These are phyloP conservation scores for Acronicta alni DNA, from an alignment of 2,888 invertebrate genomes.

Conservation along the genomic window DNA sequence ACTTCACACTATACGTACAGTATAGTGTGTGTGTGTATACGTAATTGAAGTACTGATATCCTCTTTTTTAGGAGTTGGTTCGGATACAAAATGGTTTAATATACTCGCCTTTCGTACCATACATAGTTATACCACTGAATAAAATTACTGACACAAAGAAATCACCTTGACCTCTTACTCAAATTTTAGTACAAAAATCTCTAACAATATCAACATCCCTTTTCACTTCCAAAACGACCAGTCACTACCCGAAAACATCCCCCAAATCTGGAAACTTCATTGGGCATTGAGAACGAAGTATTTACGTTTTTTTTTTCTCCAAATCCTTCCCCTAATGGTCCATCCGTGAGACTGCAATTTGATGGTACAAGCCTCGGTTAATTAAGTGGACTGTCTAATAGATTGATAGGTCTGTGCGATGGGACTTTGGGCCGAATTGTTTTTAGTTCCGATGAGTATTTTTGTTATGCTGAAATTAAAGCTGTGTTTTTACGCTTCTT, in stretches of 20 bases:
- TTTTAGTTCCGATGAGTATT: conserved; percentile 39
- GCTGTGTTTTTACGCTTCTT: background rate
- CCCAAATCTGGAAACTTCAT: conserved; percentile 50
- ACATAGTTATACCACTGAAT: too few species aligned
- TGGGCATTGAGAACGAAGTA: conserved; percentile 31
- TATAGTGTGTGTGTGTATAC: too few species aligned
- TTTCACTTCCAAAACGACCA: conserved; percentile 11
- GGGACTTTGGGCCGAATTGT: conserved; percentile 22
- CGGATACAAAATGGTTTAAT: too few species aligned
- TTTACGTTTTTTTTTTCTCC: conserved; percentile 33
- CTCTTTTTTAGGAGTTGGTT: too few species aligned
- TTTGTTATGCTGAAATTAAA: background rate
- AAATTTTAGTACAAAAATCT: conserved; percentile 18
- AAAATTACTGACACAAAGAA: background rate
- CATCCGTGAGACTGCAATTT: conserved; percentile 42
- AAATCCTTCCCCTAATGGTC: conserved; percentile 39
- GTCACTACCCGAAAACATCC: conserved; percentile 39
- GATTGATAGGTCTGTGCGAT: conserved; percentile 60
- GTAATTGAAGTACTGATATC: too few species aligned
- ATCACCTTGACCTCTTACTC: background rate
- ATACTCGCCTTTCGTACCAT: too few species aligned
- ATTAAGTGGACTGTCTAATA: conserved; percentile 59
- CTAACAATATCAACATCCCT: background rate
- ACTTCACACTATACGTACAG: too few species aligned
- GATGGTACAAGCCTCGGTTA: conserved; percentile 43